Conservation (phyloP, 2,888 invertebrate species). For the Pyrgus malvae region DNA sequence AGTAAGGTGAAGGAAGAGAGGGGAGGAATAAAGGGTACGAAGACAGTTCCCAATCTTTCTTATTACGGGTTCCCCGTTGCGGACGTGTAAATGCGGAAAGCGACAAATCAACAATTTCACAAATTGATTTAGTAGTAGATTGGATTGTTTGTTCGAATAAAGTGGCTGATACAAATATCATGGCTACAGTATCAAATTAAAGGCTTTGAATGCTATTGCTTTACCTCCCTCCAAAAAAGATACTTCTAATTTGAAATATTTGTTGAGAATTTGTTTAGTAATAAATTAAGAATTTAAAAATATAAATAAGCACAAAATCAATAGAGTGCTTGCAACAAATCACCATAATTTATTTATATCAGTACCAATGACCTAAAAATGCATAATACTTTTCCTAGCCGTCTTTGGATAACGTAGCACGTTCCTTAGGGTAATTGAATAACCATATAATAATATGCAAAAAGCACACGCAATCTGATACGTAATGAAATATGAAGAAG, state of each 20-base stretch:
- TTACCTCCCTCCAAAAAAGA: no score
- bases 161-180: not conserved
- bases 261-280: no score
- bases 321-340: not conserved
- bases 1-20: constrained; percentile 22
- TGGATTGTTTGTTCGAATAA: not conserved
- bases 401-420: not conserved
- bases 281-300: no score
- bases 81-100: constrained; percentile 9
- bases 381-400: not conserved
- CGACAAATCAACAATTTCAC: constrained; percentile 5
- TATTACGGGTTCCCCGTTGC: constrained; percentile 13
- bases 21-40: not conserved
- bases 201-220: not conserved
- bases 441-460: constrained; percentile 16
- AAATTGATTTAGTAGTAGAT: constrained; percentile 2
- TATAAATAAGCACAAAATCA: not conserved
- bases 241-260: no score
- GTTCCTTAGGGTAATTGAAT: constrained; percentile 10
- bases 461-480: constrained; percentile 6
- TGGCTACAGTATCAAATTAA: not conserved
- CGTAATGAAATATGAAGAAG: constrained; percentile 14
- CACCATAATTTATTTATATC: not conserved
- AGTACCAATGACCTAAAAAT: not conserved
- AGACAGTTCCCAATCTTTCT: constrained; percentile 14